Conservation (phyloP, 2,888 invertebrate genomes). For the Erynnis tages region DNA sequence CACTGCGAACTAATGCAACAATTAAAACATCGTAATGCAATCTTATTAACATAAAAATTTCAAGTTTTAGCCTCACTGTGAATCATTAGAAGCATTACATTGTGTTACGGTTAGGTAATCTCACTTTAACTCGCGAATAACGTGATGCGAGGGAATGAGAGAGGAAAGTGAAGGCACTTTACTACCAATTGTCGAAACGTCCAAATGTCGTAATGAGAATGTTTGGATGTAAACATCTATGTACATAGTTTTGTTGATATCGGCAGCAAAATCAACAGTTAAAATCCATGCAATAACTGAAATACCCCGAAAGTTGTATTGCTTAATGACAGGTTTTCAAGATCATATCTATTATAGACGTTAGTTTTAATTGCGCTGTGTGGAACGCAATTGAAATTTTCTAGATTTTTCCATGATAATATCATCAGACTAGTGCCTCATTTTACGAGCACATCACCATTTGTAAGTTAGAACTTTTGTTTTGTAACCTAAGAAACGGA, state of each 20-base stretch:
- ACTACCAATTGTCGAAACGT: slow-evolving; percentile 52
- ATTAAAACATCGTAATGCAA: slow-evolving; percentile 71
- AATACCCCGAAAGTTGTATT: neutral
- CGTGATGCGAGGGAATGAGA: slow-evolving; percentile 49
- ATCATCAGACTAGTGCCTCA: too few relatives aligned
- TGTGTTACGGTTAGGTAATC: slow-evolving; percentile 53
- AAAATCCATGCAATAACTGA: slow-evolving; percentile 3
- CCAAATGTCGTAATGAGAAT: slow-evolving; percentile 51
- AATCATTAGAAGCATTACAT: slow-evolving; percentile 62
- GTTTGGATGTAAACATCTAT: slow-evolving; percentile 21
- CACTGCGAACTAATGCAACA: slow-evolving; percentile 65
- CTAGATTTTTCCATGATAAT: neutral
- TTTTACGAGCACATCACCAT: neutral
- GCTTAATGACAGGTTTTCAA: neutral
- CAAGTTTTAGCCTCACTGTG: slow-evolving; percentile 73
- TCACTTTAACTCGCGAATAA: slow-evolving; percentile 49
- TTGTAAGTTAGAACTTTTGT: too few relatives aligned
- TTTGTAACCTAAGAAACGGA: too few relatives aligned
- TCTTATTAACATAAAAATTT: slow-evolving; percentile 77
- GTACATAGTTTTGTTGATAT: too few relatives aligned
- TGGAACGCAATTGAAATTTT: neutral
- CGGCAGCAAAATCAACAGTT: slow-evolving; percentile 5
- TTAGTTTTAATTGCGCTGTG: neutral
- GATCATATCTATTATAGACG: neutral
- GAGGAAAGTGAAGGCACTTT: slow-evolving; percentile 37